Evolutionary conservation across 2,888 invertebrate species (phyloP).

Genomic region (Catotricha subobsoleta): DNA sequence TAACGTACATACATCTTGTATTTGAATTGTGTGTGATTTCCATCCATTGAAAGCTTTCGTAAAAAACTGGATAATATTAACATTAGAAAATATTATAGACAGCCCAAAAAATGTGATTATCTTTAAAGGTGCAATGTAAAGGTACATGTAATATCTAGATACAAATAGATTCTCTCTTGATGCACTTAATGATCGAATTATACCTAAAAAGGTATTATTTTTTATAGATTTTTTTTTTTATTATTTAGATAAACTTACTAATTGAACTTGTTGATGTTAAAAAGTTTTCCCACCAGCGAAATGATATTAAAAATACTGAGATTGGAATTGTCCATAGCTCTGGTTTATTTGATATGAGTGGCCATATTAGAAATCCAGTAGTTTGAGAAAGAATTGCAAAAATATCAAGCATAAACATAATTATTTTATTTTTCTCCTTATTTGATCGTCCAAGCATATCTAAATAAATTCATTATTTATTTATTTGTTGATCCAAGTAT

Average conservation of each 20-base stretch:
- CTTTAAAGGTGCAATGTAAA: slow-evolving; percentile 58
- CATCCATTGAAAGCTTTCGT: slow-evolving; percentile 32
- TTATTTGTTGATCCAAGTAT: too few species aligned
- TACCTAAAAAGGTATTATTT: too few species aligned
- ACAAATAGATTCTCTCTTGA: slow-evolving; percentile 39
- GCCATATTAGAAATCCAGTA: slow-evolving; percentile 51
- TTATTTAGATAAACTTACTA: too few species aligned
- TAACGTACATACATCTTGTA: too few species aligned
- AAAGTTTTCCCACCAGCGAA: slow-evolving; percentile 76
- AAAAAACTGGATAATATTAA: slow-evolving; percentile 27
- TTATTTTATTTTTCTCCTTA: slow-evolving; percentile 18
- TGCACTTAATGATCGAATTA: slow-evolving; percentile 21
- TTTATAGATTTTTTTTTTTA: too few species aligned
- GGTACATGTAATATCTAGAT: slow-evolving; percentile 54
- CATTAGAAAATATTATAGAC: slow-evolving; percentile 36
- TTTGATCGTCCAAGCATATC: not conserved
- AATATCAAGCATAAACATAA: slow-evolving; percentile 35
- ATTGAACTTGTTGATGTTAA: slow-evolving; percentile 30
- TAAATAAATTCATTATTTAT: not conserved
- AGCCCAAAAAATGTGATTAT: slow-evolving; percentile 49
- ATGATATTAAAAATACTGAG: slow-evolving; percentile 47
- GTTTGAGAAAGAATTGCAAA: slow-evolving; percentile 44
- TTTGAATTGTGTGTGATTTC: slow-evolving; percentile 32
- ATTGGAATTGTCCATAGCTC: slow-evolving; percentile 43
- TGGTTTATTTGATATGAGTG: slow-evolving; percentile 33